phyloP scores from a whole-genome alignment of 1,140 invertebrate species.

The Atta colombica region DNA sequence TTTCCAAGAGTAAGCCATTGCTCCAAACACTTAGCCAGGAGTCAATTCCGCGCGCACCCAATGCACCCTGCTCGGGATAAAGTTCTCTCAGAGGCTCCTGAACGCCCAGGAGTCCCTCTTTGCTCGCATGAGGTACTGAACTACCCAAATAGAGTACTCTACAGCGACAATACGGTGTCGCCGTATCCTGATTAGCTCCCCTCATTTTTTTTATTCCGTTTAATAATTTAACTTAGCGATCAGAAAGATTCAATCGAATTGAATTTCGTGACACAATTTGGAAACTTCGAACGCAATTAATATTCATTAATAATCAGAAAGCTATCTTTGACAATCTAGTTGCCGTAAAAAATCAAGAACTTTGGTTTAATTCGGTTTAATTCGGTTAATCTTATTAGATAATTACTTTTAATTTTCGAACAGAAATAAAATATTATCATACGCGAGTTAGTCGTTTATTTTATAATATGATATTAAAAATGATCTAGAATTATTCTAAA shows the following conservation, averaged over 20 bases:
- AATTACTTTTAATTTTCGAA: background rate
- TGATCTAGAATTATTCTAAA: background rate
- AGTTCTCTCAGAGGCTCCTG: conserved; percentile 98
- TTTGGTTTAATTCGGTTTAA: background rate
- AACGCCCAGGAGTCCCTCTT: conserved; percentile 98
- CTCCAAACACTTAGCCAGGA: conserved; percentile 99
- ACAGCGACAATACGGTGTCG: conserved; percentile 97
- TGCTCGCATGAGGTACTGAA: conserved; percentile 98
- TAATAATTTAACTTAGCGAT: conserved; percentile 16
- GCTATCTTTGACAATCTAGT: background rate
- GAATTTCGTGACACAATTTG: background rate
- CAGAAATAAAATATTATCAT: background rate
- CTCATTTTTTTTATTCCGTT: conserved; percentile 75
- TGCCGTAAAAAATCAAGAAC: background rate
- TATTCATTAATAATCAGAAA: background rate
- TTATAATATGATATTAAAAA: background rate
- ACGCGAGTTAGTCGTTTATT: background rate
- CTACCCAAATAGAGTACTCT: conserved; percentile 99
- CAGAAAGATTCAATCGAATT: background rate
- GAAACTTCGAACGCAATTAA: background rate
- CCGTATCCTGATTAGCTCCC: conserved; percentile 83
- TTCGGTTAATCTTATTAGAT: background rate
- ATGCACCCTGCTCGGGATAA: conserved; percentile 96
- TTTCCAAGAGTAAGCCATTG: conserved; percentile 98
- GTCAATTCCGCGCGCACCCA: conserved; percentile 96